phyloP scores from a whole-genome alignment of 2,113 vertebrate genomes.

The Tretioscincus oriximinensis region DNA sequence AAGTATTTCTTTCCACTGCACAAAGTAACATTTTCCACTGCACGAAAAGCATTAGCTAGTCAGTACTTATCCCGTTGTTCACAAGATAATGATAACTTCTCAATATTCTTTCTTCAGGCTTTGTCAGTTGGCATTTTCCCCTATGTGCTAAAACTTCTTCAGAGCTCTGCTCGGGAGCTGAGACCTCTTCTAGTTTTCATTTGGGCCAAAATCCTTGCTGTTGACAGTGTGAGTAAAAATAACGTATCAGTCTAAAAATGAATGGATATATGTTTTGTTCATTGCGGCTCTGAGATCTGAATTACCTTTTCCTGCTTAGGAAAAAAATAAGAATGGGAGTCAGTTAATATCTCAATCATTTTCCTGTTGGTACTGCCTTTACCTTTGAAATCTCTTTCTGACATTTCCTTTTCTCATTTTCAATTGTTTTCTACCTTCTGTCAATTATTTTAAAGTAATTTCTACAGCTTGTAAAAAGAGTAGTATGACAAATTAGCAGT shows the following conservation, averaged over 20 bases:
- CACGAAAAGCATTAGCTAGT: neutral
- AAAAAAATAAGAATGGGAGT: neutral
- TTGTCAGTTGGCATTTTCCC: slow-evolving; percentile 97
- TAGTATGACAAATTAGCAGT: too few relatives aligned
- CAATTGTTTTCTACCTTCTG: neutral
- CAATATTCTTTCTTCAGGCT: slow-evolving; percentile 74
- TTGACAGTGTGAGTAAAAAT: slow-evolving; percentile 90
- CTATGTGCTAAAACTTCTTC: slow-evolving; percentile 94
- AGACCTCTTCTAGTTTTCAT: slow-evolving; percentile 96
- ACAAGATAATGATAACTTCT: neutral
- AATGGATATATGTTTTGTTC: neutral
- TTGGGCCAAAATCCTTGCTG: slow-evolving; percentile 98
- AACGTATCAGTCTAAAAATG: neutral
- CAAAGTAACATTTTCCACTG: neutral
- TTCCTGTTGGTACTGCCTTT: neutral
- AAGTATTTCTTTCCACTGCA: fast-evolving
- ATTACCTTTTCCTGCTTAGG: neutral
- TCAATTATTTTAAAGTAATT: too few relatives aligned
- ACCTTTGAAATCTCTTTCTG: neutral
- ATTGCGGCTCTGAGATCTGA: neutral
- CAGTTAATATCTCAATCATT: neutral
- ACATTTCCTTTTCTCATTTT: neutral
- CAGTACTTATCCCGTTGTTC: neutral
- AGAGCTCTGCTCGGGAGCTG: slow-evolving; percentile 95
- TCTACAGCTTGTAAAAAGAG: too few relatives aligned